Percentiles rank a stretch among this genome's conserved stretches.
Evolutionary conservation across 2,113 vertebrate species (phyloP).

Genomic region (Melanerpes aurifrons): DNA sequence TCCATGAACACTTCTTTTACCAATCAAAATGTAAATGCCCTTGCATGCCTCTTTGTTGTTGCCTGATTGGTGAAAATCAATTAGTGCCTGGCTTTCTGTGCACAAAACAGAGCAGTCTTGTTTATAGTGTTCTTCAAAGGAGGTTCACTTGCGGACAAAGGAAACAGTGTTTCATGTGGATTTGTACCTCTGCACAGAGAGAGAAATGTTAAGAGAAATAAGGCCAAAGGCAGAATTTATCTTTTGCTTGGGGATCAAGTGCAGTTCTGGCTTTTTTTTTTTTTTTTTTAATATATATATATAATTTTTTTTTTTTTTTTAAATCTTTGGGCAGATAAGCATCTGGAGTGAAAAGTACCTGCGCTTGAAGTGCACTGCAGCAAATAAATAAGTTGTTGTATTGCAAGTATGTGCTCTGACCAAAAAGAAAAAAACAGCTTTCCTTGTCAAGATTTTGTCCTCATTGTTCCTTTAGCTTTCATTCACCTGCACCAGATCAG

Average conservation of each 20-base stretch:
- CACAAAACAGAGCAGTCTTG: neutral
- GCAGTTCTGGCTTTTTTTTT: neutral
- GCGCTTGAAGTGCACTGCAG: neutral
- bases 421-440: neutral
- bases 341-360: neutral
- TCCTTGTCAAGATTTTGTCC: slow-evolving; percentile 1
- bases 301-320: neutral
- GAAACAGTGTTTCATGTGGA: neutral
- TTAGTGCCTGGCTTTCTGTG: neutral
- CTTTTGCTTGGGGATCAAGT: neutral
- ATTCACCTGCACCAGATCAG: neutral
- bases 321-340: neutral
- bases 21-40: neutral
- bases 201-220: neutral
- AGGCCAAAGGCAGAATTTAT: neutral
- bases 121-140: neutral
- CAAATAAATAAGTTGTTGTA: neutral
- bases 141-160: neutral
- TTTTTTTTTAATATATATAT: no score
- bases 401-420: neutral
- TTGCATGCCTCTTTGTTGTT: neutral
- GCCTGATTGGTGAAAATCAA: neutral
- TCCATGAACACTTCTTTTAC: neutral
- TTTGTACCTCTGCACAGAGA: neutral
- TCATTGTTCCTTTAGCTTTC: slow-evolving; percentile 6